Evolutionary conservation across 64 coral and sea anemone species (phyloP), one percentile per base, ranked within the genome.

Genomic region (Actinia equina): DNA sequence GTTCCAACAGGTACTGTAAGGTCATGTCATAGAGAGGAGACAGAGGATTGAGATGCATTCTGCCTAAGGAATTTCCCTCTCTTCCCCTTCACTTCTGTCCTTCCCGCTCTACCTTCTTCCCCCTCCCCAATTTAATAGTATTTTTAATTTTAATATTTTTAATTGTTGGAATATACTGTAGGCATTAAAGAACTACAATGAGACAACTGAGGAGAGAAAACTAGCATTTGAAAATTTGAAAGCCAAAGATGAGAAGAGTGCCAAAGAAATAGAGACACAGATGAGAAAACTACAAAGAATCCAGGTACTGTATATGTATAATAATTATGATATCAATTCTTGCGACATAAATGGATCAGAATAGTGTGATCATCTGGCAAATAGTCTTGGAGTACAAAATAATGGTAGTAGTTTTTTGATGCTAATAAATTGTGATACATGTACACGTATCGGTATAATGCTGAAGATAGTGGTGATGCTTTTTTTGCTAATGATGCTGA

Each of bases 221-320:
- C 82, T 95, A 22, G 97, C 97, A 14, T 99, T 99, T 95, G 97
- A 99, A 92, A 99, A 99, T 82, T 86, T 99, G 10, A 99, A 99
- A 83, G 90, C 90, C 56, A 92, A 95, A 91, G 97, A 99, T 93
- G 97, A 99, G 63, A 99, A 99, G 77, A 99, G 97, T 85, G 91
- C 97, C 22, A 93, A 99, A 86, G 97, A 99, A 86, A 99, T 99
- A 79, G 97, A 99, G 53, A 99, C 93, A 62, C 97, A 99, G 88
- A 99, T 99, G 97, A 95, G 97, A 82, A 99, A 99, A 60, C 86
- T 99, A 18, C 97, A 99, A 77, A 95, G 97, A 99, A 99, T 99
- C 74, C 97, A 99, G 93, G 97, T 99, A 81, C 56, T 37, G 30
- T 37, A 37, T 37, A 37, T 37, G 0, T 37, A 37, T 37, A n/a